Evolutionary conservation across 2,888 invertebrate species (phyloP), one percentile per base, ranked within the genome.

Genomic region (Ceriagrion tenellum): DNA sequence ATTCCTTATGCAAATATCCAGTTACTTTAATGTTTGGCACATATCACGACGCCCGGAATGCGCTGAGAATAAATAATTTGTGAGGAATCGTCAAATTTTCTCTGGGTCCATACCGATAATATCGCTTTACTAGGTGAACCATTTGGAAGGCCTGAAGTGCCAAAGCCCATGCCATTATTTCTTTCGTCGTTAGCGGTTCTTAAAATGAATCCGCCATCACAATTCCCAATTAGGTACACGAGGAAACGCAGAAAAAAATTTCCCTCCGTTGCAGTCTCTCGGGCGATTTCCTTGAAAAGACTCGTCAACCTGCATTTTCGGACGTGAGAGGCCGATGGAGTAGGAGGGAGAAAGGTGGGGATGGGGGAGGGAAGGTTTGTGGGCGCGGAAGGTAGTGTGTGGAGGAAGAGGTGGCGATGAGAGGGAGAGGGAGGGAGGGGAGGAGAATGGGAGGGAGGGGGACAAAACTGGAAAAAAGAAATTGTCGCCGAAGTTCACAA

Each of bases 401-500:
- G 81, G 81, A 16, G 16, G 81, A 18, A 81, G 81, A 81, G 26
- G 69, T 26, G 69, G n/a, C 8, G 69, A 26, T 8, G 69, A 26
- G 13, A 35, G 59, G 26, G 81, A 35, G 16, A 35, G 81, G 10
- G 35, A 81, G 2, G 30, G 74, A 74, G 30, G 30, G n/a, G 20
- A 69, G 26, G 23, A 69, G 69, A 69, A 23, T 8, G 26, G 26
- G 69, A 74, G 74, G 16, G 23, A 81, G 81, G 16, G 35, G 81
- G 81, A 81, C 81, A 81, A 35, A 47, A 81, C 81, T 81, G 81
- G 81, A 35, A 81, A 81, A 69, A 81, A 81, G 81, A 81, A 13
- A 35, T 35, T 81, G 81, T 81, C 81, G 81, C 81, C 81, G 35
- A 35, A 81, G 81, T 35, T 81, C 16, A 35, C 16, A 59, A 59